Evolutionary conservation across 2,888 invertebrate species (phyloP), one percentile per base, ranked within the genome.

Genomic region (Panopea generosa): DNA sequence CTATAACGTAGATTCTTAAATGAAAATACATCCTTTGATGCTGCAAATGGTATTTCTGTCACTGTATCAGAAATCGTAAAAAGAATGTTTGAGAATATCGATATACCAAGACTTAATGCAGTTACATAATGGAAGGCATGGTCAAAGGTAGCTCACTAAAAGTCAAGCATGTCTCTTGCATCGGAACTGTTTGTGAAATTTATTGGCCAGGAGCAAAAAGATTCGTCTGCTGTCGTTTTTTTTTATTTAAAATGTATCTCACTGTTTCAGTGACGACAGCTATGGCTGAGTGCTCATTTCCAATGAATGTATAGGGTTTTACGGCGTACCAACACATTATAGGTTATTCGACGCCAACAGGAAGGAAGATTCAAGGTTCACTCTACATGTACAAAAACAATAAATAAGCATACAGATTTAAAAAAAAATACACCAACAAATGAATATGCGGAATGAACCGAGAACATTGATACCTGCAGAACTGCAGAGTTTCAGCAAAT

Each of bases 221-320:
- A 7, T 70, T 45, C 18, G 33, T 56, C 47, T 45, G 63, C 53
- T 33, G 56, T 69, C n/a, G 33, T 14, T 22, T n/a, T 1, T 9
- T 29, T 22, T 50, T 70, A n/a, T 7, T 63, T 7, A 43, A 70
- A 52, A 14, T 62, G 14, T 62, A 62, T 43, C 38, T 70, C 11
- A 70, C 62, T 18, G 26, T 62, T 20, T 62, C 61, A n/a, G 62
- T 62, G 7, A 71, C 71, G 49, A 59, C 40, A 6, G 56, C 63
- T 1, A 71, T 57, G 14, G 49, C 50, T 1, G 71, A 65, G 24
- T 11, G 33, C 11, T 33, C 33, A 11, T n/a, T n/a, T n/a, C n/a
- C n/a, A n/a, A n/a, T n/a, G n/a, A n/a, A n/a, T n/a, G n/a, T n/a
- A n/a, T n/a, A n/a, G n/a, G n/a, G n/a, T n/a, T n/a, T n/a, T n/a